Evolutionary conservation across 2,113 vertebrate species (phyloP), one percentile per base, ranked within the genome.

Genomic region (Cairina moschata): DNA sequence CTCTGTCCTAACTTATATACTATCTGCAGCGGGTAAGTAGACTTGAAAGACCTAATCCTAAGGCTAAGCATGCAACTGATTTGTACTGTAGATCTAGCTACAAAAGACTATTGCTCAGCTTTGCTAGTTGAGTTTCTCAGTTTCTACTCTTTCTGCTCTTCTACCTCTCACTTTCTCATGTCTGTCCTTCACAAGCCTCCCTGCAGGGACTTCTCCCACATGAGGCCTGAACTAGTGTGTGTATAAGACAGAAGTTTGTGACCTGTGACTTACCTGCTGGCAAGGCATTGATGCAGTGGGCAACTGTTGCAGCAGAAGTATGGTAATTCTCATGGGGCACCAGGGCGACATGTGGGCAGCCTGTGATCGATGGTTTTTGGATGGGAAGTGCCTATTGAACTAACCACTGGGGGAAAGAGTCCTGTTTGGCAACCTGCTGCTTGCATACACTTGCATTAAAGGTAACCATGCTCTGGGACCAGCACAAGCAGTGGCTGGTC

Each of bases 381-480:
- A 16, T 46, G 23, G 31, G 11, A 67, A 67, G 16, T n/a, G 9
- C 31, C 1, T 2, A 13, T 2, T 18, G n/a, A 14, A 36, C 36
- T 78, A 17, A 32, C 1, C 2, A 13, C 17, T 25, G 17, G 56
- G 44, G 58, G 34, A 15, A 13, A 8, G 28, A 44, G 31, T 54
- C 63, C 38, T 76, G 8, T n/a, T 80, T 76, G 42, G 38, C 75
- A 83, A 8, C 32, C 17, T 80, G n/a, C 72, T 79, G 26, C 22
- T 80, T 56, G 25, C 25, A 13, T 34, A n/a, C 28, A 5, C 21
- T 40, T 82, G 21, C 16, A 3, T 25, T 31, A 50, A 29, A 62
- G 13, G 25, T 71, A 65, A 23, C 42, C 0, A 0, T 56, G 29
- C 32, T 34, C 9, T 1, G 3, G 56, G 44, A 56, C 69, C 46